Evolutionary conservation across 2,797 vertebrate species (phyloP).

Genomic region (Enteromius thamalakanensis): DNA sequence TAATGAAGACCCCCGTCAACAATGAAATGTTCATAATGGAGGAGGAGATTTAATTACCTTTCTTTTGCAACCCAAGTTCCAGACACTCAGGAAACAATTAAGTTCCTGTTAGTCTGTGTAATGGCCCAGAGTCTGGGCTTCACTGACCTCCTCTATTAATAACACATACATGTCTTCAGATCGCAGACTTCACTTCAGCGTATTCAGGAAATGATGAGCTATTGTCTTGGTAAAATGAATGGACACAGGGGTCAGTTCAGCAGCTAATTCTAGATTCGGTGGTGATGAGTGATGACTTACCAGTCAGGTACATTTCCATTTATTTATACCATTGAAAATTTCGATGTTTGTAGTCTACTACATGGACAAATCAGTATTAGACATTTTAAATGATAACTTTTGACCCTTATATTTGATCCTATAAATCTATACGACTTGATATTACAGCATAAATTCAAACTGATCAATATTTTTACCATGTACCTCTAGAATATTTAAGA

Average conservation of each 20-base stretch:
- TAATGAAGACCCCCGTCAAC: slow-evolving; percentile 73
- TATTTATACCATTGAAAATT: background rate
- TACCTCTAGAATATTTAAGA: background rate
- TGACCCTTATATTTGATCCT: background rate
- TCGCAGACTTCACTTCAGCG: slow-evolving; percentile 69
- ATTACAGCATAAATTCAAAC: background rate
- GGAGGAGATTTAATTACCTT: slow-evolving; percentile 81
- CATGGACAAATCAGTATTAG: background rate
- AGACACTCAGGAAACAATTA: slow-evolving; percentile 78
- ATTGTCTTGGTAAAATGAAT: slow-evolving; percentile 34
- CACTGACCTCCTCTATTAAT: slow-evolving; percentile 81
- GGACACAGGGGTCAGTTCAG: slow-evolving; percentile 5
- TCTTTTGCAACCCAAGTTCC: slow-evolving; percentile 65
- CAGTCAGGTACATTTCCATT: background rate
- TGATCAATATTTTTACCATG: background rate
- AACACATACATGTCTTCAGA: slow-evolving; percentile 71
- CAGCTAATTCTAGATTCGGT: background rate
- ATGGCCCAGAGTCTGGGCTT: slow-evolving; percentile 77
- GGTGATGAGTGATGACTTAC: slow-evolving; percentile 36
- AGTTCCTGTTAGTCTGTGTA: slow-evolving; percentile 75
- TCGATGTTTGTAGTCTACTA: background rate
- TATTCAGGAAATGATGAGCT: slow-evolving; percentile 53
- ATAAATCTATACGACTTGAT: background rate
- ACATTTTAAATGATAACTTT: background rate
- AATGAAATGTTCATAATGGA: slow-evolving; percentile 73